phyloP scores from a whole-genome alignment of 2,113 vertebrate genomes.

The Xiphophorus couchianus region DNA sequence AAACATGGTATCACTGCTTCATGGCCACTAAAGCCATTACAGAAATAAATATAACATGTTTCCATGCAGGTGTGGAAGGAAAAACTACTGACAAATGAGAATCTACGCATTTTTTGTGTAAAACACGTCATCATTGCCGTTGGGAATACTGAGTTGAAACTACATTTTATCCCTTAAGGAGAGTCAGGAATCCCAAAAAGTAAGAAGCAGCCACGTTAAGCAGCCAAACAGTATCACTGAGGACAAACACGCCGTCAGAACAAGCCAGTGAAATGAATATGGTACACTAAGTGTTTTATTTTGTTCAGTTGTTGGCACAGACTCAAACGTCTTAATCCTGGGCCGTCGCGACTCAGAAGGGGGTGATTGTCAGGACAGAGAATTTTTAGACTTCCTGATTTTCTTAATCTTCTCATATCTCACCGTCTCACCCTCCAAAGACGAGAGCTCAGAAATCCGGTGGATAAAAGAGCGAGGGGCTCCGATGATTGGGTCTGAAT shows the following conservation, averaged over 20 bases:
- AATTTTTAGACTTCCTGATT: slow-evolving; percentile 65
- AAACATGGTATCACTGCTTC: slow-evolving; percentile 37
- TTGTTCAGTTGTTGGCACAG: slow-evolving; percentile 62
- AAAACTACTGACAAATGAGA: slow-evolving; percentile 16
- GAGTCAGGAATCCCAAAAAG: slow-evolving; percentile 62
- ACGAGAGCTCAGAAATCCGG: slow-evolving; percentile 76
- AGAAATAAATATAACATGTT: slow-evolving; percentile 33
- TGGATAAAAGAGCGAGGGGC: slow-evolving; percentile 71
- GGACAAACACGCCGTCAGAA: slow-evolving; percentile 61
- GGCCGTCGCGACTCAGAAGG: slow-evolving; percentile 39
- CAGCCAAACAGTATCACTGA: slow-evolving; percentile 54
- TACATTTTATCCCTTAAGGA: slow-evolving; percentile 6
- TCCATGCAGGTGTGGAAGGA: slow-evolving; percentile 38
- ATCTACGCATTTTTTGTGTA: slow-evolving; percentile 3
- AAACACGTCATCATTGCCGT: neutral
- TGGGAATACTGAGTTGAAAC: too few relatives aligned
- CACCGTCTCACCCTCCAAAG: slow-evolving; percentile 71
- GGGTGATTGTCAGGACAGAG: slow-evolving; percentile 67
- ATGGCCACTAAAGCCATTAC: slow-evolving; percentile 37
- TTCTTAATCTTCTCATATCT: slow-evolving; percentile 76
- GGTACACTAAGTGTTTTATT: slow-evolving; percentile 30
- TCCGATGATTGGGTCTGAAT: slow-evolving; percentile 71
- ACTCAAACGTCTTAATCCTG: slow-evolving; percentile 45
- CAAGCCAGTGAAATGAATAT: slow-evolving; percentile 59
- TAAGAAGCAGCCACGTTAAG: slow-evolving; percentile 56